phyloP scores from a whole-genome alignment of 2,113 vertebrate species.

The Microcebus murinus region DNA sequence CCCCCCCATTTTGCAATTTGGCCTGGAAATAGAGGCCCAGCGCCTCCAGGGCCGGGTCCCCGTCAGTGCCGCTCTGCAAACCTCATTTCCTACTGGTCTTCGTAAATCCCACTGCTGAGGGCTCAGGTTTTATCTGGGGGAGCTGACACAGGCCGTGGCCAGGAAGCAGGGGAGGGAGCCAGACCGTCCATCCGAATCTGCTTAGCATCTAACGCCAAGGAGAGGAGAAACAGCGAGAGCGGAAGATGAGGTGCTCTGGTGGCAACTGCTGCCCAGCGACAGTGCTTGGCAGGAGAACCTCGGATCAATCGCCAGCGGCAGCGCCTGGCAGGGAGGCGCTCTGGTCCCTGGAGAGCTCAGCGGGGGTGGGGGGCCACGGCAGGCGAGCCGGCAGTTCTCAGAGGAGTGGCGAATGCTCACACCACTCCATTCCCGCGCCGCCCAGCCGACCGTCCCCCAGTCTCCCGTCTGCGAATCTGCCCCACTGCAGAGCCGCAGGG shows the following conservation, averaged over 20 bases:
- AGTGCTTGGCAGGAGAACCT: constrained; percentile 30
- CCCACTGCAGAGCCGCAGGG: neutral
- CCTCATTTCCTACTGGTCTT: constrained; percentile 55
- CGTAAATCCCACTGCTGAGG: constrained; percentile 69
- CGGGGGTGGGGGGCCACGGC: neutral
- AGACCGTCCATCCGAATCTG: constrained; percentile 57
- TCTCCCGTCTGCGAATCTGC: no score
- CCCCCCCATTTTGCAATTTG: neutral
- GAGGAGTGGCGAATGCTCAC: neutral
- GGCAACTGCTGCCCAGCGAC: constrained; percentile 48
- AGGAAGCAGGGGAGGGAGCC: neutral
- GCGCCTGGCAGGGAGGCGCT: constrained; percentile 31
- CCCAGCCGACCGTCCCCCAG: neutral
- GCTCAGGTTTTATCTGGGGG: constrained; percentile 57
- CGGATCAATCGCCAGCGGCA: constrained; percentile 61
- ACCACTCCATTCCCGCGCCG: neutral
- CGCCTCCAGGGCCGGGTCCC: no score
- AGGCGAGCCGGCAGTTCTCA: constrained; percentile 33
- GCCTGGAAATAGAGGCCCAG: constrained; percentile 20
- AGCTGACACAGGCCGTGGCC: neutral
- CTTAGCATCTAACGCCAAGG: constrained; percentile 51
- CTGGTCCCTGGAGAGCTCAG: neutral
- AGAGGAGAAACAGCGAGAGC: neutral
- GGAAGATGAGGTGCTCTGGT: constrained; percentile 49
- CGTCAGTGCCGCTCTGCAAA: no score